phyloP scores from a whole-genome alignment of 2,113 vertebrate species.

The Bos indicus region DNA sequence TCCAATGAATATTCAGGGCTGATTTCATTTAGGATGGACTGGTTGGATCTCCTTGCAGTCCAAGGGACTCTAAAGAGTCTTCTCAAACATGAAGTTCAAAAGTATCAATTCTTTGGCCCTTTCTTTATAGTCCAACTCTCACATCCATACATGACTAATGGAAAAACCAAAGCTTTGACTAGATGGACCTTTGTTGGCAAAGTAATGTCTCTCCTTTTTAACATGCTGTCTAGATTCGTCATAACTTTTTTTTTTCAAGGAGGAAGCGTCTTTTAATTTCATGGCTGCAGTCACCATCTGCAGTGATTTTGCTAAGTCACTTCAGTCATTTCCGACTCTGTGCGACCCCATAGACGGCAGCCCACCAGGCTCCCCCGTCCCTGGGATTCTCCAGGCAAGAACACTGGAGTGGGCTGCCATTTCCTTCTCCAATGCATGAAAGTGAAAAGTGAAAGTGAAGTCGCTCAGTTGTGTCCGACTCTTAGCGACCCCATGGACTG shows the following conservation, averaged over 20 bases:
- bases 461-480: too few relatives aligned
- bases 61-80: background rate
- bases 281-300: background rate
- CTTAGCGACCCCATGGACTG: too few relatives aligned
- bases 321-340: too few relatives aligned
- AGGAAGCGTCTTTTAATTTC: rapidly evolving
- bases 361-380: too few relatives aligned
- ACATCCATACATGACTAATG: background rate
- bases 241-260: background rate
- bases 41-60: background rate
- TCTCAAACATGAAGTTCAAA: background rate
- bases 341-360: too few relatives aligned
- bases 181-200: background rate
- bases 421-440: too few relatives aligned
- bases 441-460: too few relatives aligned
- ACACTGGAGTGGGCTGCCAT: too few relatives aligned
- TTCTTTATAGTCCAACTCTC: background rate
- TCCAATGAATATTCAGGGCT: background rate
- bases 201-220: background rate
- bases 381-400: too few relatives aligned
- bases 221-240: background rate
- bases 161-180: background rate
- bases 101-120: background rate
- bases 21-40: background rate
- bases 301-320: background rate